phyloP scores from a whole-genome alignment of 2,113 vertebrate genomes.

The Leptocoma aspasia region DNA sequence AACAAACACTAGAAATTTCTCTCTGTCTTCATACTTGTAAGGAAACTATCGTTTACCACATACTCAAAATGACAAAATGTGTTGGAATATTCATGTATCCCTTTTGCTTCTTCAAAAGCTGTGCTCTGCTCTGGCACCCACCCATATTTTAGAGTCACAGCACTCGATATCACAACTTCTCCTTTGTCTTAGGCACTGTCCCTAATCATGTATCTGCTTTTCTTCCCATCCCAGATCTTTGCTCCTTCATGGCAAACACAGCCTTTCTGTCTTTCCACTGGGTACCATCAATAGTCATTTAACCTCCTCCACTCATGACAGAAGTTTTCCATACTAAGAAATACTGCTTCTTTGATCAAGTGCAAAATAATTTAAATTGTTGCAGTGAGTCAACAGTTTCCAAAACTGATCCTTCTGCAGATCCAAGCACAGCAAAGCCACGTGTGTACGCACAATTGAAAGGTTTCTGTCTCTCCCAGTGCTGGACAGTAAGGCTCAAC shows the following conservation, averaged over 20 bases:
- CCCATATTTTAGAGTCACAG: not conserved
- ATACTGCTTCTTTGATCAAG: not conserved
- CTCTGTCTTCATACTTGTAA: not conserved
- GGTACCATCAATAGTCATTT: not conserved
- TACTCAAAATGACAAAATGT: slow-evolving; percentile 5
- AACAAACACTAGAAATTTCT: not conserved
- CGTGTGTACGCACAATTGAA: not conserved
- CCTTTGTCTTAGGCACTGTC: not conserved
- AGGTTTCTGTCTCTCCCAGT: not conserved
- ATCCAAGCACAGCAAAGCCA: not conserved
- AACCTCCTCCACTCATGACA: not conserved
- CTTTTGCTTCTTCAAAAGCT: not conserved
- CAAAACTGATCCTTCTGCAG: not conserved
- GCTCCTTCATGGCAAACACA: not conserved
- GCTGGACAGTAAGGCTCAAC: not conserved
- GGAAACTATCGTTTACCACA: not conserved
- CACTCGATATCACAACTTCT: not conserved
- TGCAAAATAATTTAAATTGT: not conserved
- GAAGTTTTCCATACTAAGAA: not conserved
- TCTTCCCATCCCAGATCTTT: not conserved
- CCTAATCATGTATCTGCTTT: not conserved
- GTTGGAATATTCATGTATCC: slow-evolving; percentile 17
- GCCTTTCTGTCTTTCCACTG: not conserved
- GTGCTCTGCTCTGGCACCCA: not conserved
- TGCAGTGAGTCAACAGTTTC: not conserved